phyloP scores from a whole-genome alignment of 1,140 invertebrate species.

The Apis dorsata region DNA sequence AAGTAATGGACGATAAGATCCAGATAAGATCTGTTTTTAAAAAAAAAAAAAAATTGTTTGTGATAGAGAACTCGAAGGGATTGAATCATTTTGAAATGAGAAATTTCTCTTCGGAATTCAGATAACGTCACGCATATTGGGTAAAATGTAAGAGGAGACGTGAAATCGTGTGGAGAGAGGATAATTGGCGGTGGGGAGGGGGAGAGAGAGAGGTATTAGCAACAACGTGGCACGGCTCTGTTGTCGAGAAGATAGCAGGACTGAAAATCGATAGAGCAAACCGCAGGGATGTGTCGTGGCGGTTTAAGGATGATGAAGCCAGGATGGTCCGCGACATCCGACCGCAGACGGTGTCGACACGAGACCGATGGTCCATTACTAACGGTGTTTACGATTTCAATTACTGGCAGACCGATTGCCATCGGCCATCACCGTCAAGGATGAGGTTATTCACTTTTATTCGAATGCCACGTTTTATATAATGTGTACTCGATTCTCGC shows the following conservation, averaged over 20 bases:
- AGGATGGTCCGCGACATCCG: conserved; percentile 18
- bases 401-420: conserved; percentile 49
- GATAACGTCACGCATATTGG: no score
- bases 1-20: no score
- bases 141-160: no score
- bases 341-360: conserved; percentile 64
- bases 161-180: no score
- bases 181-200: no score
- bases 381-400: conserved; percentile 66
- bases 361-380: conserved; percentile 58
- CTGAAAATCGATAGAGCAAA: conserved; percentile 42
- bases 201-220: no score
- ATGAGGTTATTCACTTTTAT: conserved; percentile 26
- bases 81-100: no score
- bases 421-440: conserved; percentile 33
- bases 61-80: no score
- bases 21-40: no score
- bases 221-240: no score
- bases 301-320: conserved; percentile 58
- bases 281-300: conserved; percentile 45
- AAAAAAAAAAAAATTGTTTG: no score
- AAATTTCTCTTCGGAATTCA: no score
- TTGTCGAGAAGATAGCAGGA: background rate
- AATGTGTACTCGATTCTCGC: background rate
- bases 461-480: background rate